phyloP scores from a whole-genome alignment of 2,113 vertebrate species.

The Phodopus roborovskii region DNA sequence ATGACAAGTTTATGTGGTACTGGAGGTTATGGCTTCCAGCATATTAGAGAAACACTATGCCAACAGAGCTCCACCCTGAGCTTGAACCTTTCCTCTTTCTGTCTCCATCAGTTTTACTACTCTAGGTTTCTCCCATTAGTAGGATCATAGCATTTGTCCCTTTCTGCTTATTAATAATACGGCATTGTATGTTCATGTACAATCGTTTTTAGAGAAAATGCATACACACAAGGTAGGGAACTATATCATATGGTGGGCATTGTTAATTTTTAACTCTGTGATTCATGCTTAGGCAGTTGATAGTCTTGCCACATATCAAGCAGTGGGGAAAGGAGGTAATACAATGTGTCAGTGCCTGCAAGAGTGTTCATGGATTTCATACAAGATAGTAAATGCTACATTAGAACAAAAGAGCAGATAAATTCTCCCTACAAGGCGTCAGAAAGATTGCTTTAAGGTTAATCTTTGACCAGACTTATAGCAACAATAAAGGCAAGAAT shows the following conservation, averaged over 20 bases:
- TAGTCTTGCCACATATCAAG: neutral
- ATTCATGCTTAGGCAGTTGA: neutral
- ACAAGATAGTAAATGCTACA: neutral
- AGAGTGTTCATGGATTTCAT: conserved; percentile 19
- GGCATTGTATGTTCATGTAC: neutral
- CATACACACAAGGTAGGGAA: neutral
- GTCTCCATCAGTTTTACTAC: neutral
- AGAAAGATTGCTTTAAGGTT: conserved; percentile 22
- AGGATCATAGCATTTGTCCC: neutral
- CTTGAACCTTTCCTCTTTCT: neutral
- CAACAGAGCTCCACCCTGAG: neutral
- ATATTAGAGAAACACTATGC: neutral
- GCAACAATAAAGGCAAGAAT: neutral
- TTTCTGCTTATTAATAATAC: conserved; percentile 28
- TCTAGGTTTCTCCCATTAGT: neutral
- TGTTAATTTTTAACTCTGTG: conserved; percentile 6
- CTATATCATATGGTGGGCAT: neutral
- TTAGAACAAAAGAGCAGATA: neutral
- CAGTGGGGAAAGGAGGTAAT: neutral
- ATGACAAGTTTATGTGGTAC: neutral
- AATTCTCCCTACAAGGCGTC: neutral
- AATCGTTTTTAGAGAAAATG: conserved; percentile 17
- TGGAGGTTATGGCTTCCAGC: neutral
- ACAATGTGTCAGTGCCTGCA: neutral
- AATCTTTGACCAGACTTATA: conserved; percentile 27